Evolutionary conservation across 2,888 invertebrate genomes (phyloP).

Genomic region (Bibio marci): DNA sequence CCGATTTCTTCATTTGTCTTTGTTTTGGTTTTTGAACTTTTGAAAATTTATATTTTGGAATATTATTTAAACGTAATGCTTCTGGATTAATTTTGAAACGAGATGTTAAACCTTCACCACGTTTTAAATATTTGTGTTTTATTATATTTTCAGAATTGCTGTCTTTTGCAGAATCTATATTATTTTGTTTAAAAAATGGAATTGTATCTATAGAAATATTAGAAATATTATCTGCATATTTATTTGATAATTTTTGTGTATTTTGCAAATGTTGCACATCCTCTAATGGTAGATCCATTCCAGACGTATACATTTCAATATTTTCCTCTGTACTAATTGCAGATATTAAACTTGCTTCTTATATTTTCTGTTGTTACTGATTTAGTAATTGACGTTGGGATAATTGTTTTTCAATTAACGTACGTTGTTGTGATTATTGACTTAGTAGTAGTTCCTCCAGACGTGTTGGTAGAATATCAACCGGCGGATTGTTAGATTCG

Average conservation of each 20-base stretch:
- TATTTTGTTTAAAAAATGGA: slow-evolving; percentile 8
- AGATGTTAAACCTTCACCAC: slow-evolving; percentile 54
- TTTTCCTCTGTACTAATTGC: slow-evolving; percentile 7
- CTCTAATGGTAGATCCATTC: no score
- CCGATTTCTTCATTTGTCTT: no score
- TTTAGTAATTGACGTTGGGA: slow-evolving; percentile 34
- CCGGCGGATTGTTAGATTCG: no score
- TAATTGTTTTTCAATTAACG: slow-evolving; percentile 36
- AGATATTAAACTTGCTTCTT: slow-evolving; percentile 29
- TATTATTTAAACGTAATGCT: slow-evolving; percentile 28
- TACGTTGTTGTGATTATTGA: slow-evolving; percentile 41
- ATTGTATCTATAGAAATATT: no score
- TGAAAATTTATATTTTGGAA: slow-evolving; percentile 14
- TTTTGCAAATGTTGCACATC: slow-evolving; percentile 5
- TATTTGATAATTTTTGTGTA: no score
- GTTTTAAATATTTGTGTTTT: slow-evolving; percentile 45
- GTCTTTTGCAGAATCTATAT: slow-evolving; percentile 24
- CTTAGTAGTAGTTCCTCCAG: slow-evolving; percentile 36
- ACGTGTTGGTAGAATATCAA: no score
- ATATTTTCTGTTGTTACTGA: slow-evolving; percentile 33
- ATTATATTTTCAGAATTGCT: slow-evolving; percentile 31
- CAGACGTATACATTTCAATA: no score
- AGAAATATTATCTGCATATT: no score
- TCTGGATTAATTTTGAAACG: slow-evolving; percentile 41
- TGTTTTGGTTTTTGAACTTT: no score